Conservation (phyloP, 2,113 vertebrate species). For the Sphyrna mokarran region DNA sequence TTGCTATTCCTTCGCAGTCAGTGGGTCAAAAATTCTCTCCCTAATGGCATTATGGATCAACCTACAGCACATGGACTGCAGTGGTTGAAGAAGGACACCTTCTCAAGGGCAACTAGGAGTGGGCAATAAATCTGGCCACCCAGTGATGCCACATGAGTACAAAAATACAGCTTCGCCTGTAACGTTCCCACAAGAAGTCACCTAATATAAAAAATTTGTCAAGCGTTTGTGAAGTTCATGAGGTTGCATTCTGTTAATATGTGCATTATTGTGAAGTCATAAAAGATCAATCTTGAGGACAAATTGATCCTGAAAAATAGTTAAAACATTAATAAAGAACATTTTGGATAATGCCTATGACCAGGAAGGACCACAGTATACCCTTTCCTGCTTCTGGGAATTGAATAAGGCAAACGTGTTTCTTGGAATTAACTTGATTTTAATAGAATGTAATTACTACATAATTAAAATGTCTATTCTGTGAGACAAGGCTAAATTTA, state of each 20-base stretch:
- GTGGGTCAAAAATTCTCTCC: no score
- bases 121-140: no score
- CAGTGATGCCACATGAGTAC: no score
- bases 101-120: no score
- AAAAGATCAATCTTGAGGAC: neutral
- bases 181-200: neutral
- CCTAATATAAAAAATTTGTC: neutral
- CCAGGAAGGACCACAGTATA: neutral
- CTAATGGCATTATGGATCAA: no score
- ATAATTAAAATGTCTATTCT: neutral
- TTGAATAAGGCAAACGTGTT: neutral
- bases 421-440: neutral
- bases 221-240: neutral
- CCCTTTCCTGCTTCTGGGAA: neutral
- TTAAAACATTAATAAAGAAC: neutral
- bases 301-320: neutral
- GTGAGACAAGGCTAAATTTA: slow-evolving; percentile 9
- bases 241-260: neutral
- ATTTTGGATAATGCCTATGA: neutral
- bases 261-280: neutral
- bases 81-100: no score
- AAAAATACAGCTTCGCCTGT: neutral
- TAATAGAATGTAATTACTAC: neutral
- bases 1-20: no score
- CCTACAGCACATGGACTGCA: no score